Percentiles rank a stretch among this genome's conserved stretches.
Evolutionary conservation across 2,113 vertebrate species (phyloP).

Genomic region (Ginglymostoma cirratum): DNA sequence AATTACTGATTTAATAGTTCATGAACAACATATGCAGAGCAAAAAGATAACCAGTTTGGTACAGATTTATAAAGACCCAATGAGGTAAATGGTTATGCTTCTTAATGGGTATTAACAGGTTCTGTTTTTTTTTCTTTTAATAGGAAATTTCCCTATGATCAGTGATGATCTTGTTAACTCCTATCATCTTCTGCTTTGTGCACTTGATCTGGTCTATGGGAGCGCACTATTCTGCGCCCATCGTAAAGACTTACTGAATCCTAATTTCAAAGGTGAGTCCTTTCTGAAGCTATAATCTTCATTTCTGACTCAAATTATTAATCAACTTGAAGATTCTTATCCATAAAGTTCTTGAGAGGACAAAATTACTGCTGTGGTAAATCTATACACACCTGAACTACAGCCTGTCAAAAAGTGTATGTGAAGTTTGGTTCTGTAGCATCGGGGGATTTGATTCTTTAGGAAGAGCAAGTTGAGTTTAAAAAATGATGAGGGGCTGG

Average conservation of each 20-base stretch:
- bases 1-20: background rate
- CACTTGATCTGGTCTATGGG: constrained; percentile 82
- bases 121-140: constrained; percentile 36
- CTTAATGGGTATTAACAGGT: background rate
- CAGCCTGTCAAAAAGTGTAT: background rate
- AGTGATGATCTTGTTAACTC: constrained; percentile 95
- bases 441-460: background rate
- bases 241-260: constrained; percentile 82
- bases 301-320: background rate
- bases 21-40: background rate
- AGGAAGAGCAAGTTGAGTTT: background rate
- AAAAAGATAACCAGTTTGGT: constrained; percentile 37
- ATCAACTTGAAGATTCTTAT: background rate
- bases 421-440: background rate
- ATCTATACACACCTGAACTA: background rate
- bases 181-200: constrained; percentile 83
- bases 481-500: background rate
- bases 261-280: constrained; percentile 71
- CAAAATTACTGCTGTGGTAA: background rate
- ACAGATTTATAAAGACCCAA: background rate
- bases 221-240: constrained; percentile 79
- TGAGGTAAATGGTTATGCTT: background rate
- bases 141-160: constrained; percentile 95
- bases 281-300: background rate
- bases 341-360: background rate